These are phyloP conservation scores for Tipula unca DNA, from an alignment of 2,888 invertebrate genomes.

Conservation along the genomic window DNA sequence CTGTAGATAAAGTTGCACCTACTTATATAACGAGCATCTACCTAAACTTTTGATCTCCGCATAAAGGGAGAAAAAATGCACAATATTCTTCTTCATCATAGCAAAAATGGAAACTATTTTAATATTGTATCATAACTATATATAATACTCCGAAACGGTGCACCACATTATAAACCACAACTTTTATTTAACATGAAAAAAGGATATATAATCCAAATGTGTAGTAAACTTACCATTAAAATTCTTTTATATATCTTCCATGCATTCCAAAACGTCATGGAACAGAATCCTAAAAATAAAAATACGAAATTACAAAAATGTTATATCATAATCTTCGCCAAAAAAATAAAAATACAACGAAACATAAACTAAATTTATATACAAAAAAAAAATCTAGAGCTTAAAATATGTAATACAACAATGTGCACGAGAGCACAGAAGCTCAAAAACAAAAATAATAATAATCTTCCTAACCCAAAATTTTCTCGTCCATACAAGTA, in stretches of 20 bases:
- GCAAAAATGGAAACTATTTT: too few relatives aligned
- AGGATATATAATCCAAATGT: too few relatives aligned
- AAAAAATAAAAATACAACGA: neutral
- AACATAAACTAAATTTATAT: neutral
- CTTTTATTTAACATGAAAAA: too few relatives aligned
- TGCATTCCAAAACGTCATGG: neutral
- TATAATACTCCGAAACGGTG: too few relatives aligned
- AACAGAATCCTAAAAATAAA: neutral
- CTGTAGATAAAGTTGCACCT: too few relatives aligned
- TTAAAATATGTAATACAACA: neutral
- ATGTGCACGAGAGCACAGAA: neutral
- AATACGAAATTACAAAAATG: neutral
- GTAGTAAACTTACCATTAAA: neutral
- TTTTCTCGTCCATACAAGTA: neutral
- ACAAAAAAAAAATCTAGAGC: neutral
- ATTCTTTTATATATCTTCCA: neutral
- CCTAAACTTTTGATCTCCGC: too few relatives aligned
- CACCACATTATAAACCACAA: neutral
- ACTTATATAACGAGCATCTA: too few relatives aligned
- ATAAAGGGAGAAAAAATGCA: neutral
- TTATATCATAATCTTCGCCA: neutral
- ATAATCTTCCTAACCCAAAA: neutral
- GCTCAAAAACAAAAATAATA: neutral
- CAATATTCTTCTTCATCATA: neutral
- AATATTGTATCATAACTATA: too few relatives aligned